A percentile compares a stretch with the other conserved stretches of the same genome.
Conservation (phyloP, 2,797 vertebrate genomes). For the Brachymystax lenok region DNA sequence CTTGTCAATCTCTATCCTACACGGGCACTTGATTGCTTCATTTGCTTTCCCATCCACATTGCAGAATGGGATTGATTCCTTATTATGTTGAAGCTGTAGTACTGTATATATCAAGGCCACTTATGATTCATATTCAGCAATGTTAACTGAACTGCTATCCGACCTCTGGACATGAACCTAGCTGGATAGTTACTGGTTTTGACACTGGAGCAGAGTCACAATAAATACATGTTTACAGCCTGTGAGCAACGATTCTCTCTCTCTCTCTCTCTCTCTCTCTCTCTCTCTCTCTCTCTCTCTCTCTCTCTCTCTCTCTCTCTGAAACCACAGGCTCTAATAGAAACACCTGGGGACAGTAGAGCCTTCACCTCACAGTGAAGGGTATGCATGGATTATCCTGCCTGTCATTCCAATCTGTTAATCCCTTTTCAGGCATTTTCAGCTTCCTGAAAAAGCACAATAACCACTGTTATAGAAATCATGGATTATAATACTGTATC, state of each 20-base stretch:
- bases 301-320: no score
- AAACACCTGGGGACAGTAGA: neutral
- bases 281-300: neutral
- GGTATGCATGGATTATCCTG: conserved; percentile 13
- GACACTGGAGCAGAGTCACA: neutral
- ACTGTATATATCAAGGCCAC: neutral
- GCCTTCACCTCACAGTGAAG: conserved; percentile 8
- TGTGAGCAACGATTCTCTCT: neutral
- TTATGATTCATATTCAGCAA: neutral
- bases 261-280: neutral
- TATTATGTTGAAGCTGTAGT: no score
- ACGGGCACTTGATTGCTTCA: conserved; percentile 53
- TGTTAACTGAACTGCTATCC: neutral
- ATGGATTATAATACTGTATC: conserved; percentile 3
- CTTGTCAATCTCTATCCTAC: conserved; percentile 60
- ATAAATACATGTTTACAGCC: conserved; percentile 37
- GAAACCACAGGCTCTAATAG: neutral
- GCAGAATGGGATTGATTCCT: conserved; percentile 9
- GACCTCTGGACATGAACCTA: neutral
- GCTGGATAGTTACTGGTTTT: no score
- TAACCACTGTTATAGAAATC: neutral
- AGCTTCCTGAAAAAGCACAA: conserved; percentile 4
- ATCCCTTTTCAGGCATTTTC: conserved; percentile 14
- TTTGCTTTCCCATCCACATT: conserved; percentile 31
- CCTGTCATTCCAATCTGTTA: conserved; percentile 3